phyloP scores from a whole-genome alignment of 1,140 invertebrate species.

The Drosophila malerkotliana region DNA sequence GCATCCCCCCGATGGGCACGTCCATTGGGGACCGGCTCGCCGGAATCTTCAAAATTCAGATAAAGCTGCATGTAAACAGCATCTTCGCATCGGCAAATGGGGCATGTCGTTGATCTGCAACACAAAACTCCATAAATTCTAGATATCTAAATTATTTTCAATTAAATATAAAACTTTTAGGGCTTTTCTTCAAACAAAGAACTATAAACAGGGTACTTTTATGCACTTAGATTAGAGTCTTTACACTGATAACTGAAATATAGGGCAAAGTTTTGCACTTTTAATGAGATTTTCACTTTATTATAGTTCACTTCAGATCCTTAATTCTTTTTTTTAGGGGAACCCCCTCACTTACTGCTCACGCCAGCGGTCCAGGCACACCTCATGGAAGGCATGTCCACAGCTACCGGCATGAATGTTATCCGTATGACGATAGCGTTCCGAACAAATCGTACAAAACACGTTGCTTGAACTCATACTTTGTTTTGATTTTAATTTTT shows the following conservation, averaged over 20 bases:
- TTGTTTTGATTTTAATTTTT: background rate
- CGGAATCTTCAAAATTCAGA: slow-evolving; percentile 48
- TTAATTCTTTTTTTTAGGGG: background rate
- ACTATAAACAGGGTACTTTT: too few species aligned
- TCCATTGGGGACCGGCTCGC: too few species aligned
- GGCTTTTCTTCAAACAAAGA: background rate
- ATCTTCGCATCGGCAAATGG: slow-evolving; percentile 47
- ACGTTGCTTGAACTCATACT: slow-evolving; percentile 24
- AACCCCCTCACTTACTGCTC: slow-evolving; percentile 48
- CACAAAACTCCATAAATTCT: background rate
- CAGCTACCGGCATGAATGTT: slow-evolving; percentile 52
- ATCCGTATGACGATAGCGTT: slow-evolving; percentile 41
- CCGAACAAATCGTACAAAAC: slow-evolving; percentile 61
- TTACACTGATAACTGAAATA: too few species aligned
- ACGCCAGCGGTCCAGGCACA: slow-evolving; percentile 55
- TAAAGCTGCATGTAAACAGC: slow-evolving; percentile 45
- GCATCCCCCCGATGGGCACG: background rate
- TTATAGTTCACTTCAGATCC: too few species aligned
- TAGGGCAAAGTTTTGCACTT: too few species aligned
- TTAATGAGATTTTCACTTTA: too few species aligned
- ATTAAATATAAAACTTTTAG: background rate
- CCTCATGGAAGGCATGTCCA: slow-evolving; percentile 62
- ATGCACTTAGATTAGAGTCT: too few species aligned
- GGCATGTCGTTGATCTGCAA: slow-evolving; percentile 53
- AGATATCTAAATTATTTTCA: too few species aligned